These are phyloP conservation scores for Silurus glanis DNA, from an alignment of 2,113 vertebrate genomes.

Conservation along the genomic window DNA sequence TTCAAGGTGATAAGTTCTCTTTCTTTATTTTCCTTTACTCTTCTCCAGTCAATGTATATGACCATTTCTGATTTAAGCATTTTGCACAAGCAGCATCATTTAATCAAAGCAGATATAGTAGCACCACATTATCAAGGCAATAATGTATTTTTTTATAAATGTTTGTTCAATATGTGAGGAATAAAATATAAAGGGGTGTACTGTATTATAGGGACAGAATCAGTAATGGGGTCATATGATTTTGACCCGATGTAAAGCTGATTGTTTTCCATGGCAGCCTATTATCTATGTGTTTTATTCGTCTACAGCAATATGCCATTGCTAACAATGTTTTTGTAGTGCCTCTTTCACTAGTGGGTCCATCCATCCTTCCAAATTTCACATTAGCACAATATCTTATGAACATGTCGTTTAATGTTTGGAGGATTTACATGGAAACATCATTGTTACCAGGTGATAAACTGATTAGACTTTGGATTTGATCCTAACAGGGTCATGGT, in stretches of 20 bases:
- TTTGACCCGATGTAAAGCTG: neutral
- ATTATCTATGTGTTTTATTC: neutral
- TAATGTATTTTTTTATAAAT: neutral
- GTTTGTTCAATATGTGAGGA: neutral
- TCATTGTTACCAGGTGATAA: neutral
- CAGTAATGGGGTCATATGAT: neutral
- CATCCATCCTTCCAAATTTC: neutral
- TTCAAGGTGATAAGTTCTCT: conserved; percentile 22
- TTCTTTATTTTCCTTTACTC: neutral
- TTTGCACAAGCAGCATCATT: conserved; percentile 15
- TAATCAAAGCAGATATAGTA: neutral
- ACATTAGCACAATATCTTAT: neutral
- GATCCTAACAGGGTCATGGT: neutral
- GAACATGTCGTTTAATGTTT: neutral
- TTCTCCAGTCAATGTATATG: neutral
- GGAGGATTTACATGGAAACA: neutral
- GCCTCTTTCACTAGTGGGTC: neutral
- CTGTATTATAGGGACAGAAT: neutral
- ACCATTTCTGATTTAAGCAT: neutral
- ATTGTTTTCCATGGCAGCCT: neutral
- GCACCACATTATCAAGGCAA: neutral
- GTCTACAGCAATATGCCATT: neutral
- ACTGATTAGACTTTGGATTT: neutral
- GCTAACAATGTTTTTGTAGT: neutral
- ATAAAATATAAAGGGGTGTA: neutral